Evolutionary conservation across 2,888 invertebrate genomes (phyloP), one percentile per base, ranked within the genome.

Genomic region (Andricus quercusramuli): DNA sequence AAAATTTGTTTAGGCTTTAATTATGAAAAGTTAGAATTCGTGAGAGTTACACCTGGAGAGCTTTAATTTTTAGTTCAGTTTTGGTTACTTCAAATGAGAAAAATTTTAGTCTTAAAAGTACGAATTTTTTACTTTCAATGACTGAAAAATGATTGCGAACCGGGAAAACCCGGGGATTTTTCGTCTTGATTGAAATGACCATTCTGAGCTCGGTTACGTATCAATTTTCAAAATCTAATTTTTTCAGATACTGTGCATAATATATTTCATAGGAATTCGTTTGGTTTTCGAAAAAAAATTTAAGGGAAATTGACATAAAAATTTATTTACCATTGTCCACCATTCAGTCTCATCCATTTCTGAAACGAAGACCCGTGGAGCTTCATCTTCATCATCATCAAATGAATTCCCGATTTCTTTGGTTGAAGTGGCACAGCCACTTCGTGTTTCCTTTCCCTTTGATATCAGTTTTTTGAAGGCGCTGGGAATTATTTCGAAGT

Each of bases 261-360:
- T 4, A 51, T 66, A 47, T 44, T 65, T 62, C 29, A 41, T 70
- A 17, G 15, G 15, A n/a, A 74, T 47, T 44, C 2, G 0, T 0
- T 44, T 15, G 44, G 13, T 44, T 15, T 3, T 44, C 3, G 13
- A 15, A 3, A 44, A 44, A 15, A 0, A 32, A 32, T 25, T 17
- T 1, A 37, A 17, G 37, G 8, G 44, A 74, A 59, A 22, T 47
- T 29, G 1, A 22, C 51, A 51, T 22, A 32, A 29, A 11, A 25
- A 74, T 56, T 44, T 22, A 79, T 79, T 86, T 47, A 92, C 92
- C 91, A 91, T 90, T 9, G 90, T 91, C 91, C 91, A 92, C 91
- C 91, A 92, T 79, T 92, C 92, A 77, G 81, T 88, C 29, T 92
- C 90, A 29, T 90, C 89, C 85, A 90, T 86, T 78, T 90, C 90